Evolutionary conservation across 1,140 invertebrate species (phyloP).

Genomic region (Pachypsylla venusta): DNA sequence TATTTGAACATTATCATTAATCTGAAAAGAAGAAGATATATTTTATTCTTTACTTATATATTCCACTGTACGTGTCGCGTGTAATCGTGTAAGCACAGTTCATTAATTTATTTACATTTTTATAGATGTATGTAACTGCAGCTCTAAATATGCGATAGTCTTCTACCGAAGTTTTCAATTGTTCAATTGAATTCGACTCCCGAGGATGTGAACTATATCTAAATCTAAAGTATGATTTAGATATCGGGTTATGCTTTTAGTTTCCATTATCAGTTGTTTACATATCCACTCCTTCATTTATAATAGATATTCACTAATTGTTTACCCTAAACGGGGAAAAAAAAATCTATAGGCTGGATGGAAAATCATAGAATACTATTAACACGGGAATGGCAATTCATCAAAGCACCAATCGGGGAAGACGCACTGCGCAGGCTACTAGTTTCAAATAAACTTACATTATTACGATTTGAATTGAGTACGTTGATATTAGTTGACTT

Average conservation of each 20-base stretch:
- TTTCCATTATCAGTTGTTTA: neutral
- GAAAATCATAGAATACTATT: too few species aligned
- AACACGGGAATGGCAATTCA: too few species aligned
- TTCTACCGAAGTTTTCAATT: too few species aligned
- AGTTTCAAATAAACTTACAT: neutral
- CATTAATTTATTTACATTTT: neutral
- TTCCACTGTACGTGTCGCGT: neutral
- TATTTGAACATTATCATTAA: neutral
- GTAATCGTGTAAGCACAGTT: neutral
- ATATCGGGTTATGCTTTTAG: too few species aligned
- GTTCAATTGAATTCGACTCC: too few species aligned
- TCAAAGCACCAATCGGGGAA: too few species aligned
- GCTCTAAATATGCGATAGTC: too few species aligned
- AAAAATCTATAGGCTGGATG: too few species aligned
- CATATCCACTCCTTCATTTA: neutral
- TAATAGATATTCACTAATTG: neutral
- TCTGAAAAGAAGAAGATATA: neutral
- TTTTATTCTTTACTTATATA: neutral
- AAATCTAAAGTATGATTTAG: too few species aligned
- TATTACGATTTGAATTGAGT: neutral
- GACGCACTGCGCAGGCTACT: too few species aligned
- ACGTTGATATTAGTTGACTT: neutral
- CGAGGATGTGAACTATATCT: too few species aligned
- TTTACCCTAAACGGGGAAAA: too few species aligned
- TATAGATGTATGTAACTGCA: neutral